Evolutionary conservation across 2,797 vertebrate genomes (phyloP).

Genomic region (Poliocrania exsul): DNA sequence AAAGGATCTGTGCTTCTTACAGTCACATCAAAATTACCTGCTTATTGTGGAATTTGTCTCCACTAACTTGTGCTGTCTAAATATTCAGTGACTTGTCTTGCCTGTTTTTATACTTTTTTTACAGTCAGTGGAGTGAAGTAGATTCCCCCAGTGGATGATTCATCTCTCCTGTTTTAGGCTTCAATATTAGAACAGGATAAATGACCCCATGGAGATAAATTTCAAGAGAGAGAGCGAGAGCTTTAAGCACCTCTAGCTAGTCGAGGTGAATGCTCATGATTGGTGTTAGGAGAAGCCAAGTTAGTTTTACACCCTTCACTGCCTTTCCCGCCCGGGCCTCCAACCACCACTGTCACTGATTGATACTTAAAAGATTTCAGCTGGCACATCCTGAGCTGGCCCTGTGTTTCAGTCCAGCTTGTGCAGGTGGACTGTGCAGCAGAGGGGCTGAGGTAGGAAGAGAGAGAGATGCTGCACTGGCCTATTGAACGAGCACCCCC

Average conservation of each 20-base stretch:
- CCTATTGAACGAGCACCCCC: neutral
- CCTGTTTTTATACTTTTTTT: neutral
- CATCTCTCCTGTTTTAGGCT: slow-evolving; percentile 21
- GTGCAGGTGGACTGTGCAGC: neutral
- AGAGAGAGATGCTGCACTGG: neutral
- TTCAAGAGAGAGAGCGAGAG: neutral
- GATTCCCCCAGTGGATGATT: slow-evolving; percentile 31
- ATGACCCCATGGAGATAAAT: neutral
- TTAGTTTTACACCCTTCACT: neutral
- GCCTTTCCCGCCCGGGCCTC: neutral
- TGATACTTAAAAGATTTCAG: neutral
- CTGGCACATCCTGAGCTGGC: neutral
- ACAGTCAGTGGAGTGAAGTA: neutral
- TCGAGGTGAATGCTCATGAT: neutral
- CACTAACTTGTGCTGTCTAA: slow-evolving; percentile 52
- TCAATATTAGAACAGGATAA: neutral
- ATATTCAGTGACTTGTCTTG: slow-evolving; percentile 38
- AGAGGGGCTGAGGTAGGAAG: neutral
- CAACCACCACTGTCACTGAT: neutral
- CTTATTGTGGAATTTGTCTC: slow-evolving; percentile 47
- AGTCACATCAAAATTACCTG: slow-evolving; percentile 33
- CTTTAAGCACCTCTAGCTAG: neutral
- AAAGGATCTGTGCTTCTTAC: slow-evolving; percentile 16
- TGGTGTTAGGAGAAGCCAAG: neutral
- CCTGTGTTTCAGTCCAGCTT: neutral